phyloP scores from a whole-genome alignment of 2,113 vertebrate species.

The Piaya cayana region DNA sequence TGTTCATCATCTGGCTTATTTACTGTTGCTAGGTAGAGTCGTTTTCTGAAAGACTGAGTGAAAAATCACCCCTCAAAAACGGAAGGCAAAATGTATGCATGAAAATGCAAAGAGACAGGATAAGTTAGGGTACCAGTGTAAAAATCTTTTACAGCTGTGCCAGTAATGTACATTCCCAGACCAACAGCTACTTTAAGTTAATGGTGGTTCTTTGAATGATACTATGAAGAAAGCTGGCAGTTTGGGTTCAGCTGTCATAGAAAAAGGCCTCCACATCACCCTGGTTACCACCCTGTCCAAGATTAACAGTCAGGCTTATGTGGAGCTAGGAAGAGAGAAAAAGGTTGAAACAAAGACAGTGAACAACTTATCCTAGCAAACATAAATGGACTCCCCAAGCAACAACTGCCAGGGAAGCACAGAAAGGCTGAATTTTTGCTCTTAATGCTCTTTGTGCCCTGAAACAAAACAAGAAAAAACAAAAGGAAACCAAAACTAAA shows the following conservation, averaged over 20 bases:
- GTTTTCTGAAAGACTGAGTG: background rate
- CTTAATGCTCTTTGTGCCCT: background rate
- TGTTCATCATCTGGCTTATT: constrained; percentile 16
- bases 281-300: background rate
- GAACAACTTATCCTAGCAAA: background rate
- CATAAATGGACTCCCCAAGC: background rate
- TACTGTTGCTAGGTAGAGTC: constrained; percentile 12
- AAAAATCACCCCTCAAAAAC: background rate
- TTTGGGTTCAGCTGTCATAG: background rate
- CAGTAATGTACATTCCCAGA: background rate
- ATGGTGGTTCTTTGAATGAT: background rate
- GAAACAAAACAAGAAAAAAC: background rate
- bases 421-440: background rate
- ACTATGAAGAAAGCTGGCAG: background rate
- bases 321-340: background rate
- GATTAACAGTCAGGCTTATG: background rate
- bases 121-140: background rate
- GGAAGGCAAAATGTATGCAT: background rate
- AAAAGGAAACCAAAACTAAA: no score
- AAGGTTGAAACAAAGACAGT: background rate
- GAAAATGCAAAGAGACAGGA: background rate
- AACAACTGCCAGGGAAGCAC: background rate
- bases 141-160: constrained; percentile 3
- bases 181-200: background rate
- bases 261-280: background rate